phyloP scores from a whole-genome alignment of 1,140 invertebrate species.

The Bombus breviceps region DNA sequence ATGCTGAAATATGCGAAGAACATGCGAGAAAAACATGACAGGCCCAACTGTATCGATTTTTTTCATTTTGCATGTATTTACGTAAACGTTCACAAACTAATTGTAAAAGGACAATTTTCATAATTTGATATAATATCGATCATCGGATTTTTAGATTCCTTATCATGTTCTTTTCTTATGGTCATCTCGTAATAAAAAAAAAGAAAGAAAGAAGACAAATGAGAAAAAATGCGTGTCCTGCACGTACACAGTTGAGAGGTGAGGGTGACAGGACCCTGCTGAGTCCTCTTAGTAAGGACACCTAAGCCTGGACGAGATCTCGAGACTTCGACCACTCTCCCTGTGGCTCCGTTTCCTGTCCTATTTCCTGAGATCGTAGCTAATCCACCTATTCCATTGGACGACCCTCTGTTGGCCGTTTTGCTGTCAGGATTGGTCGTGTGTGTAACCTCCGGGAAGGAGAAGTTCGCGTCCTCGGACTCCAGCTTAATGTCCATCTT shows the following conservation, averaged over 20 bases:
- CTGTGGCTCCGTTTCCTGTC: slow-evolving; percentile 61
- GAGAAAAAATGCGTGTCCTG: neutral
- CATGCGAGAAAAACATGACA: neutral
- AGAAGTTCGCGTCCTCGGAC: slow-evolving; percentile 86
- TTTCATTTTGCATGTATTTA: too few species aligned
- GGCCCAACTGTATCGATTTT: too few species aligned
- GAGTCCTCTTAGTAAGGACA: slow-evolving; percentile 73
- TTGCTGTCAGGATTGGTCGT: slow-evolving; percentile 64
- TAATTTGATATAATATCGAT: too few species aligned
- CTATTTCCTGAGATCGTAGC: slow-evolving; percentile 40
- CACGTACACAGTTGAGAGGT: slow-evolving; percentile 82
- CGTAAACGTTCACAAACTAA: too few species aligned
- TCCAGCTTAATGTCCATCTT: slow-evolving; percentile 87
- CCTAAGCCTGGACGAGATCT: slow-evolving; percentile 76
- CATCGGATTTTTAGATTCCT: neutral
- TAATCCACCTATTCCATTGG: slow-evolving; percentile 69
- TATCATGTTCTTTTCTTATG: neutral
- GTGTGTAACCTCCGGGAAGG: slow-evolving; percentile 76
- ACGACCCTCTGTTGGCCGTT: slow-evolving; percentile 56
- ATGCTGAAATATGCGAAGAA: too few species aligned
- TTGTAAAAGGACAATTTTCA: too few species aligned
- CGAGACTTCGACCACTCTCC: slow-evolving; percentile 75
- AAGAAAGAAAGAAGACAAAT: neutral
- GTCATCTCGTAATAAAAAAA: too few species aligned
- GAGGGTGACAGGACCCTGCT: slow-evolving; percentile 81